A percentile compares a stretch with the other conserved stretches of the same genome.
These are phyloP conservation scores for Sylvia borin DNA, from an alignment of 2,797 vertebrate species.

Conservation along the genomic window DNA sequence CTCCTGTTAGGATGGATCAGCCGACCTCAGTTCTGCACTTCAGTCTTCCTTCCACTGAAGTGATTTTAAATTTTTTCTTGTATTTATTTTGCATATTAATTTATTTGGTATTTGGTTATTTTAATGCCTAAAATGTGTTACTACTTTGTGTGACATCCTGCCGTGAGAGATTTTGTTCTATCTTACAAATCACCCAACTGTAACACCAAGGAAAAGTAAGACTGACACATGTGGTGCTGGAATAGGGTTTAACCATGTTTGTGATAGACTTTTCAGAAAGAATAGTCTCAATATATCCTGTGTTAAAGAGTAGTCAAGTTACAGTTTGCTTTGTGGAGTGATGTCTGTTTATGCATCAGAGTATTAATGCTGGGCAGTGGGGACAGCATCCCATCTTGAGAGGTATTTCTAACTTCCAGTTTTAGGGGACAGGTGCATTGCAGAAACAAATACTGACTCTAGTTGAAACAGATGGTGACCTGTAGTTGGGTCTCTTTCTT, in stretches of 20 bases:
- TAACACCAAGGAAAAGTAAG: neutral
- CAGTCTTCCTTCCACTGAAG: neutral
- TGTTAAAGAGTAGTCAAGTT: neutral
- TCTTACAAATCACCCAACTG: neutral
- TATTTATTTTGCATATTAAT: neutral
- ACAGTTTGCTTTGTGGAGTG: neutral
- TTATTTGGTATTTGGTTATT: neutral
- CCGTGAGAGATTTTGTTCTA: neutral
- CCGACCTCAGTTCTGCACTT: neutral
- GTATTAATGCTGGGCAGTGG: neutral
- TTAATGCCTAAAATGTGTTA: neutral
- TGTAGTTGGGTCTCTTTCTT: neutral
- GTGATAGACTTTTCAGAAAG: neutral
- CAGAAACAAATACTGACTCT: neutral
- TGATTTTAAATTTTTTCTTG: neutral
- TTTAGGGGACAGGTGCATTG: neutral
- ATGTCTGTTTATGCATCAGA: neutral
- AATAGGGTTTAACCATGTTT: neutral
- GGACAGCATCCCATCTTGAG: neutral
- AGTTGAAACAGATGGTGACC: conserved; percentile 9
- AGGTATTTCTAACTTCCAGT: neutral
- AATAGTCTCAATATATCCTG: neutral
- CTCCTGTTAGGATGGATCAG: neutral
- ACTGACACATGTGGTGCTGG: neutral
- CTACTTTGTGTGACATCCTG: neutral